Percentiles rank a stretch among this genome's conserved stretches.
These are phyloP conservation scores for Allacma fusca DNA, from an alignment of 2,888 invertebrate genomes.

Conservation along the genomic window DNA sequence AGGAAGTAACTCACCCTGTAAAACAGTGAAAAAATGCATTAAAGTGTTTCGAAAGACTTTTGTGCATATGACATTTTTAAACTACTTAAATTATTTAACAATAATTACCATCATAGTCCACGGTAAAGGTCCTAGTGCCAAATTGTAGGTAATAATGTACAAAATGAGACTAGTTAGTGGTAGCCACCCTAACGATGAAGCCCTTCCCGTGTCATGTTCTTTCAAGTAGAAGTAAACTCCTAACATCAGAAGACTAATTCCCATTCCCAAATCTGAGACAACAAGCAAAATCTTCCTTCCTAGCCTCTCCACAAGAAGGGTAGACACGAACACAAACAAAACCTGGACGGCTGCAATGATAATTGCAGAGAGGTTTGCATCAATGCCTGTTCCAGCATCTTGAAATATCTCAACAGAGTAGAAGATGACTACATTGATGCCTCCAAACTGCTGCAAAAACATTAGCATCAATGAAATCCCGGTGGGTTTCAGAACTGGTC, in stretches of 20 bases:
- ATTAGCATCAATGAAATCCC: constrained; percentile 79
- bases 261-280: constrained; percentile 78
- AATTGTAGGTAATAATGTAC: constrained; percentile 79
- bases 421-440: constrained; percentile 85
- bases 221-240: constrained; percentile 76
- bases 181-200: constrained; percentile 71
- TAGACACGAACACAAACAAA: constrained; percentile 66
- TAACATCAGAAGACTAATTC: constrained; percentile 73
- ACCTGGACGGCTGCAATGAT: constrained; percentile 70
- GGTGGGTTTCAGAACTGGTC: constrained; percentile 72
- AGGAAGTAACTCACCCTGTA: constrained; percentile 75
- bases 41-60: no score
- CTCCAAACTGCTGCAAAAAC: constrained; percentile 81
- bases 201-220: constrained; percentile 61
- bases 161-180: constrained; percentile 77
- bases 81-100: no score
- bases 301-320: constrained; percentile 79
- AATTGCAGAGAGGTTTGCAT: constrained; percentile 69
- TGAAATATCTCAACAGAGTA: constrained; percentile 77
- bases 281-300: constrained; percentile 82
- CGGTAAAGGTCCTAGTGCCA: constrained; percentile 65
- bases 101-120: constrained; percentile 68
- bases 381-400: constrained; percentile 71
- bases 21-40: background rate
- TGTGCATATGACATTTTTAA: no score